A percentile compares a stretch with the other conserved stretches of the same genome.
phyloP scores from a whole-genome alignment of 1,140 invertebrate species.

The Acromyrmex heyeri region DNA sequence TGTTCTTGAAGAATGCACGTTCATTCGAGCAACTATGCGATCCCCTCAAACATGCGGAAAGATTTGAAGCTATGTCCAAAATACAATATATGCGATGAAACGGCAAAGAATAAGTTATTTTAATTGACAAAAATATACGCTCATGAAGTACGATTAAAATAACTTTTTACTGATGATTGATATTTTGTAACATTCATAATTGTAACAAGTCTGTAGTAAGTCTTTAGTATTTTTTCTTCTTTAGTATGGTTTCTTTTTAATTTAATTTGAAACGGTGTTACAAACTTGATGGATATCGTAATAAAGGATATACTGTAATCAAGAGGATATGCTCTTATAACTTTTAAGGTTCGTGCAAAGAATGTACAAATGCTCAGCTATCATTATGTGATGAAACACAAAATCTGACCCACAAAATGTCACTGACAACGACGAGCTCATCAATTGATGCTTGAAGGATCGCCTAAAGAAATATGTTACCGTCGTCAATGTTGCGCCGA shows the following conservation, averaged over 20 bases:
- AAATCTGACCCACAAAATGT: slow-evolving; percentile 14
- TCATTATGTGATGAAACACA: slow-evolving; percentile 12
- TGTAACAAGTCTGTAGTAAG: not conserved
- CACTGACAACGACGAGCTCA: not conserved
- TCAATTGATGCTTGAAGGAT: slow-evolving; percentile 11
- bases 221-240: not conserved
- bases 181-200: not conserved
- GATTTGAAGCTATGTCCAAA: not conserved
- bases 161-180: not conserved
- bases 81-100: not conserved
- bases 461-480: slow-evolving; percentile 70
- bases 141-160: not conserved
- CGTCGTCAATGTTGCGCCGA: slow-evolving; percentile 64
- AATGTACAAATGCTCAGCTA: not conserved
- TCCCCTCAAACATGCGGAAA: slow-evolving; percentile 28
- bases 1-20: slow-evolving; percentile 60
- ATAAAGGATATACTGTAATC: not conserved
- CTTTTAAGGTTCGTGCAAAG: not conserved
- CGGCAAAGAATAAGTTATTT: not conserved
- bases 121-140: not conserved
- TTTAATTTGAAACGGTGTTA: not conserved
- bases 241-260: not conserved
- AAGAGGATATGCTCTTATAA: not conserved
- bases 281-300: not conserved
- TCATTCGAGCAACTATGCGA: slow-evolving; percentile 24